Percentiles rank a stretch among this genome's conserved stretches.
These are phyloP conservation scores for Perca fluviatilis DNA, from an alignment of 2,113 vertebrate genomes.

Conservation along the genomic window DNA sequence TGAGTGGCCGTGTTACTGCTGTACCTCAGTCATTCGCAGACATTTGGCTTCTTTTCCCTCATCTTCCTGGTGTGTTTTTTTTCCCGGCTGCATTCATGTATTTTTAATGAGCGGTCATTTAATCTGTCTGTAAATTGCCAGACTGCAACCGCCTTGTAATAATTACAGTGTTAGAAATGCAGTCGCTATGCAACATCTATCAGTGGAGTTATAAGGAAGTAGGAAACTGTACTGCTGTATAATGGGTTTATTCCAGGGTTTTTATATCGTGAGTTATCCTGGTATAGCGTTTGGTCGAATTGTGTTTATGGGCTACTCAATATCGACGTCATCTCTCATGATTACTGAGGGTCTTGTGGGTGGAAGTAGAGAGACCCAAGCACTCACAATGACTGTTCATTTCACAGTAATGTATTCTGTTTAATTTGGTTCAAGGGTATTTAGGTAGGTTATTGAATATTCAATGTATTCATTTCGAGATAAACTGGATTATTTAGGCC, in stretches of 20 bases:
- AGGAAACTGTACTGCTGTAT: background rate
- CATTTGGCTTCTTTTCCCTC: constrained; percentile 34
- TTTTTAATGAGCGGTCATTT: constrained; percentile 70
- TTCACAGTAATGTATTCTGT: background rate
- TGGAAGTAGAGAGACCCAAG: background rate
- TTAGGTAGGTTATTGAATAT: constrained; percentile 12
- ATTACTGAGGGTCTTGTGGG: background rate
- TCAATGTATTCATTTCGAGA: constrained; percentile 31
- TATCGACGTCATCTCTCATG: background rate
- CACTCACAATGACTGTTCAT: background rate
- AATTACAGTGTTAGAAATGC: constrained; percentile 24
- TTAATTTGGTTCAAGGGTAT: constrained; percentile 5
- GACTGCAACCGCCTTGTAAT: constrained; percentile 26
- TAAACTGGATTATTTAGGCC: background rate
- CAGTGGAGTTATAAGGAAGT: background rate
- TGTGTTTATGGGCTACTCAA: background rate
- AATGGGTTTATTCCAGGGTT: constrained; percentile 6
- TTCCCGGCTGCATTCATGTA: constrained; percentile 34
- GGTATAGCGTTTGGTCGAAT: background rate
- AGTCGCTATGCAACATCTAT: constrained; percentile 18
- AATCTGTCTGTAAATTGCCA: constrained; percentile 36
- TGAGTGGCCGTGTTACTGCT: constrained; percentile 16
- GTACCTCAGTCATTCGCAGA: constrained; percentile 12
- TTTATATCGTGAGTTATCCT: background rate
- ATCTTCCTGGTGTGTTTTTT: constrained; percentile 36